Percentiles rank a stretch among this genome's conserved stretches.
Evolutionary conservation across 2,113 vertebrate genomes (phyloP).

Genomic region (Platysteira castanea): DNA sequence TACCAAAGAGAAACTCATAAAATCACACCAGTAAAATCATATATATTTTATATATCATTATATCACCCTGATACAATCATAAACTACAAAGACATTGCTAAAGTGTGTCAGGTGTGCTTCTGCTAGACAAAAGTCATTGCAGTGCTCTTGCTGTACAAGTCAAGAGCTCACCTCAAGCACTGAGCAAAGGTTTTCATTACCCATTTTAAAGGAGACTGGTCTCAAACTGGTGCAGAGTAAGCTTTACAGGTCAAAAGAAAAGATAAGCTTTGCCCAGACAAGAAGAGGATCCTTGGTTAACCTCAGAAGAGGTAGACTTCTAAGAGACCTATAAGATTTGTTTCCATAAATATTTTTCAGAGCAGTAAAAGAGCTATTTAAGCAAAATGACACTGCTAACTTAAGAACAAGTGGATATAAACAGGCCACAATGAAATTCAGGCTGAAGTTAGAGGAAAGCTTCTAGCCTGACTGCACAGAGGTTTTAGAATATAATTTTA

Average conservation of each 20-base stretch:
- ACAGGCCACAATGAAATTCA: constrained; percentile 1
- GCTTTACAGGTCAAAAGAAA: background rate
- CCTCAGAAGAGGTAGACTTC: background rate
- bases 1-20: background rate
- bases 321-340: background rate
- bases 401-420: constrained; percentile 27
- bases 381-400: background rate
- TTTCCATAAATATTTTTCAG: background rate
- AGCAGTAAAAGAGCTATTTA: background rate
- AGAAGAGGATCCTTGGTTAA: background rate
- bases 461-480: constrained; percentile 22
- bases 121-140: background rate
- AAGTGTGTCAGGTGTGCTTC: background rate
- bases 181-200: background rate
- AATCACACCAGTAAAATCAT: background rate
- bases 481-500: constrained; percentile 42
- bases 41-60: background rate
- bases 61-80: background rate
- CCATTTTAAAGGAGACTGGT: background rate
- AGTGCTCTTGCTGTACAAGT: background rate
- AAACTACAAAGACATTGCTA: background rate
- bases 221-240: background rate
- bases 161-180: background rate
- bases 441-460: background rate
- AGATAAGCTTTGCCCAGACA: background rate